A percentile compares a stretch with the other conserved stretches of the same genome.
Evolutionary conservation across 2,888 invertebrate genomes (phyloP).

Genomic region (Drosophila yooni): DNA sequence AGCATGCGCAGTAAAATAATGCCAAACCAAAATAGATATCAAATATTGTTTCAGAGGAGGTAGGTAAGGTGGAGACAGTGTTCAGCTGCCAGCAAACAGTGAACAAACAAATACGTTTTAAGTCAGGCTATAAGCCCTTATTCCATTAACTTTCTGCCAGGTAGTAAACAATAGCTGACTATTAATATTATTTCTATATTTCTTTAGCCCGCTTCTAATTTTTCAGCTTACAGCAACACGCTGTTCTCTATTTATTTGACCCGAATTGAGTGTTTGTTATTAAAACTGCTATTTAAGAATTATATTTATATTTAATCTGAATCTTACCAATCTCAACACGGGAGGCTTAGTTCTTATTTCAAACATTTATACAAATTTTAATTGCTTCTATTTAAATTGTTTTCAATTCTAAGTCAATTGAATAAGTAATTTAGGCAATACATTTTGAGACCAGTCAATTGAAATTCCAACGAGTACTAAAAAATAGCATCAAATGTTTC

Average conservation of each 20-base stretch:
- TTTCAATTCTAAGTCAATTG: not conserved
- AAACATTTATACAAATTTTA: not conserved
- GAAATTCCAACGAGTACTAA: not conserved
- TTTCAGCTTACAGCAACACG: not conserved
- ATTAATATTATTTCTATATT: not conserved
- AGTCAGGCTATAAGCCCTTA: conserved; percentile 29
- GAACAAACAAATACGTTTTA: conserved; percentile 25
- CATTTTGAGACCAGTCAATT: not conserved
- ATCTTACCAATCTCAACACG: not conserved
- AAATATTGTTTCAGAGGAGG: conserved; percentile 40
- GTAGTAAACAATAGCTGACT: not conserved
- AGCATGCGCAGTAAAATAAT: conserved; percentile 46
- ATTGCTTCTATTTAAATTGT: too few species aligned
- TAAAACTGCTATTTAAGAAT: not conserved
- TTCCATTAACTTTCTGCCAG: conserved; percentile 13
- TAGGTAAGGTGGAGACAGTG: too few species aligned
- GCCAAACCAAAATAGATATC: conserved; percentile 53
- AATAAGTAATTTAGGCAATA: not conserved
- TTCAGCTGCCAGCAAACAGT: conserved; percentile 17
- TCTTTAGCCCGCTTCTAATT: conserved; percentile 1
- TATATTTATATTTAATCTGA: not conserved
- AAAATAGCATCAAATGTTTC: not conserved
- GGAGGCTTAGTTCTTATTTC: not conserved
- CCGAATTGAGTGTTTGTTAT: not conserved
- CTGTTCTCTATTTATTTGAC: not conserved